A percentile compares a stretch with the other conserved stretches of the same genome.
Conservation (phyloP, 2,113 vertebrate species). For the Laticauda laticaudata region DNA sequence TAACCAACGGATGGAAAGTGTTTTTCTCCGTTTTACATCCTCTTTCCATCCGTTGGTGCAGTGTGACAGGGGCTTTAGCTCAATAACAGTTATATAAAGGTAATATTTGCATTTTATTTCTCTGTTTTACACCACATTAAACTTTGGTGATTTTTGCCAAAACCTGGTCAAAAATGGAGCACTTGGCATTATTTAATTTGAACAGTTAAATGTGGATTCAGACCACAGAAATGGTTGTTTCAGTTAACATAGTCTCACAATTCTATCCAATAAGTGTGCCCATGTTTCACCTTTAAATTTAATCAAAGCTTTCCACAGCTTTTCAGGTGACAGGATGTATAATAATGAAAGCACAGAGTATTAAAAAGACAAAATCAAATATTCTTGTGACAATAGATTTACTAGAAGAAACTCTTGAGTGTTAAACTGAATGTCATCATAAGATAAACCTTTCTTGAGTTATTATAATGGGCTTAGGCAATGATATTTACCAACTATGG, state of each 20-base stretch:
- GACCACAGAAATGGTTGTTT: slow-evolving; percentile 36
- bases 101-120: background rate
- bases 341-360: slow-evolving; percentile 18
- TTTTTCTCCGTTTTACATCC: too few species aligned
- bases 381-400: slow-evolving; percentile 6
- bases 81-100: background rate
- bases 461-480: slow-evolving; percentile 12
- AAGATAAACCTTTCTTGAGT: slow-evolving; percentile 14
- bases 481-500: slow-evolving; percentile 22
- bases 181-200: slow-evolving; percentile 53
- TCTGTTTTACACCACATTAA: slow-evolving; percentile 9
- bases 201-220: slow-evolving; percentile 25
- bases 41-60: too few species aligned
- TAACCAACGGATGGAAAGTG: too few species aligned
- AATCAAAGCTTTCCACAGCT: background rate
- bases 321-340: background rate
- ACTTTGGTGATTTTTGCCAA: slow-evolving; percentile 17
- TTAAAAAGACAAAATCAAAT: slow-evolving; percentile 36
- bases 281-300: slow-evolving; percentile 20
- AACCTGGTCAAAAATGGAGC: slow-evolving; percentile 14
- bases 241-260: slow-evolving; percentile 27
- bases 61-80: too few species aligned
- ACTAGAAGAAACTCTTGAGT: background rate
- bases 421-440: slow-evolving; percentile 26
- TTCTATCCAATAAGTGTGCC: slow-evolving; percentile 36